Conservation (phyloP, 2,113 vertebrate genomes). For the Condylura cristata region DNA sequence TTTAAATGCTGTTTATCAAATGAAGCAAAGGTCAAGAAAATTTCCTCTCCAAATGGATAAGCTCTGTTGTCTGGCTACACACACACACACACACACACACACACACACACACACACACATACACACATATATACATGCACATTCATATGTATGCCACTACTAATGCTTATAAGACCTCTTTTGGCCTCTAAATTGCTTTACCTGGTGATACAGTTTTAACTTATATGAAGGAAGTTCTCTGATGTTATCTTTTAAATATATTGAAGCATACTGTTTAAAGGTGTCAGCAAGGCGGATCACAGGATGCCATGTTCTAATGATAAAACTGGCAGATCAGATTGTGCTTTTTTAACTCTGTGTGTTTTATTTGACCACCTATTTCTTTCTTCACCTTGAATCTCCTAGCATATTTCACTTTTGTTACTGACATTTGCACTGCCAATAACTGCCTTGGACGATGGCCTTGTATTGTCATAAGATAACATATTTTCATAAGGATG, state of each 20-base stretch:
- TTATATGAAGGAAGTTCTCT: background rate
- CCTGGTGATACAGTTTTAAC: background rate
- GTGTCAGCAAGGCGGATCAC: background rate
- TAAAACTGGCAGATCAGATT: background rate
- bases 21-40: background rate
- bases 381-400: conserved; percentile 43
- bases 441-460: conserved; percentile 52
- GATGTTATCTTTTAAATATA: conserved; percentile 28
- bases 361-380: conserved; percentile 40
- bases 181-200: background rate
- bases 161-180: background rate
- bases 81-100: too few species aligned
- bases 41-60: background rate
- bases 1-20: background rate
- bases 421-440: conserved; percentile 56
- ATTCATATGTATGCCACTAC: background rate
- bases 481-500: conserved; percentile 68
- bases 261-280: background rate
- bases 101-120: too few species aligned
- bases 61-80: background rate
- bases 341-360: background rate
- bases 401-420: conserved; percentile 63
- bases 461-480: conserved; percentile 56
- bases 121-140: too few species aligned
- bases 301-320: background rate